phyloP scores from a whole-genome alignment of 2,797 vertebrate genomes.

The Anolis apletophallus region DNA sequence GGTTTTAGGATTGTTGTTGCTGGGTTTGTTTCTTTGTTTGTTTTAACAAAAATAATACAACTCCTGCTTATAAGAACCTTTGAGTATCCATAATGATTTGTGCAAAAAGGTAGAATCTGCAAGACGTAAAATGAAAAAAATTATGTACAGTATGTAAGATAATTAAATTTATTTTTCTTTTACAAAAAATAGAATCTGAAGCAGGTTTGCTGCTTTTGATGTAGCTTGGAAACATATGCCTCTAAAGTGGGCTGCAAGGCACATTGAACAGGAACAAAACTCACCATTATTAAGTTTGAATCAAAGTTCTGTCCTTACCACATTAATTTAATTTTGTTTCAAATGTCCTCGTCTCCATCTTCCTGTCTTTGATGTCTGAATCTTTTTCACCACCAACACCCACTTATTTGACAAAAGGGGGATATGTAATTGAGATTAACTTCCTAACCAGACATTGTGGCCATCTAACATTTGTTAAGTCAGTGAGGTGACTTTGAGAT shows the following conservation, averaged over 20 bases:
- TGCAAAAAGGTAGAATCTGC: slow-evolving; percentile 69
- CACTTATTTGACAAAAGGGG: neutral
- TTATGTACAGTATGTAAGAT: slow-evolving; percentile 70
- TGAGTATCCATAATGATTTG: slow-evolving; percentile 59
- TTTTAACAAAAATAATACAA: slow-evolving; percentile 30
- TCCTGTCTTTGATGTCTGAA: slow-evolving; percentile 62
- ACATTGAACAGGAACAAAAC: slow-evolving; percentile 72
- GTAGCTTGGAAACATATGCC: slow-evolving; percentile 71
- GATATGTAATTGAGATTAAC: slow-evolving; percentile 60
- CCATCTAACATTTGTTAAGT: slow-evolving; percentile 56
- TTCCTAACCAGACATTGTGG: slow-evolving; percentile 62
- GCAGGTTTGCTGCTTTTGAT: slow-evolving; percentile 77
- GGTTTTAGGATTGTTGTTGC: neutral
- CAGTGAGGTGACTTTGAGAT: slow-evolving; percentile 44
- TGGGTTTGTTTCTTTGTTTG: neutral
- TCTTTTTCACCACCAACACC: slow-evolving; percentile 18
- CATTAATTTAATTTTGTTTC: slow-evolving; percentile 72
- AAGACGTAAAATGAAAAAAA: slow-evolving; percentile 72
- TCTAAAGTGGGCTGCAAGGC: slow-evolving; percentile 64
- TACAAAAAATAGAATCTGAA: slow-evolving; percentile 67
- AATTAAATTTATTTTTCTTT: slow-evolving; percentile 62
- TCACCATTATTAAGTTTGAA: slow-evolving; percentile 72
- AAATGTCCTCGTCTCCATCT: slow-evolving; percentile 54
- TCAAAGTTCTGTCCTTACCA: slow-evolving; percentile 69
- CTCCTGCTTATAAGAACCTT: slow-evolving; percentile 41